These are phyloP conservation scores for Tapirus terrestris DNA, from an alignment of 2,113 vertebrate species.

Conservation along the genomic window DNA sequence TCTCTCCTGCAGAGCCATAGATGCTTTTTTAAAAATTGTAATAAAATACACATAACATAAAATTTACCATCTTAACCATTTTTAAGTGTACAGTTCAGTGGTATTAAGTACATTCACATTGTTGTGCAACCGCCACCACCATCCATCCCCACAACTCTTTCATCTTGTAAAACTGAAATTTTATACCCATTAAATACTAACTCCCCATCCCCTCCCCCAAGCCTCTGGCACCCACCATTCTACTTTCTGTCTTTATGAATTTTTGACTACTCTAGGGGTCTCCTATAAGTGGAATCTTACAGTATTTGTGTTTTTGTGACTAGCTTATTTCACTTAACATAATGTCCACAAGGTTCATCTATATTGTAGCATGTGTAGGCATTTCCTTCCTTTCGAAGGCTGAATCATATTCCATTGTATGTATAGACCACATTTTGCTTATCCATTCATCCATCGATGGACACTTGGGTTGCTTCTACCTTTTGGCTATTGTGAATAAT, in stretches of 20 bases:
- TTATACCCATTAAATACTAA: not conserved
- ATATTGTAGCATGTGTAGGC: too few species aligned
- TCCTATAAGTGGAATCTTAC: not conserved
- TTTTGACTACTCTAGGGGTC: not conserved
- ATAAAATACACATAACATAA: not conserved
- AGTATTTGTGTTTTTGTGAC: not conserved
- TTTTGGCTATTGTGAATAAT: not conserved
- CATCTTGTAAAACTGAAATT: not conserved
- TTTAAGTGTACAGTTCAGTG: not conserved
- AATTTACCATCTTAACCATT: not conserved
- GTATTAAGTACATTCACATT: not conserved
- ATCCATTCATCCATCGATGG: not conserved
- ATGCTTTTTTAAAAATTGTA: not conserved
- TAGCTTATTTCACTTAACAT: not conserved
- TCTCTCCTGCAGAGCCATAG: not conserved
- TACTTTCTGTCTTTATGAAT: not conserved
- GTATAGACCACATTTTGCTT: not conserved
- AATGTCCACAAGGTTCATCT: not conserved
- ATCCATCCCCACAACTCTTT: not conserved
- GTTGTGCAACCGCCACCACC: accelerated
- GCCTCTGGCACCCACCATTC: not conserved
- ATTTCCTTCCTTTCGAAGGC: not conserved
- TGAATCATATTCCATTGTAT: not conserved
- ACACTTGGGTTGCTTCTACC: not conserved
- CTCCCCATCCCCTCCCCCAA: not conserved